phyloP scores from a whole-genome alignment of 1,140 invertebrate species.

The Lanistes nyassanus region DNA sequence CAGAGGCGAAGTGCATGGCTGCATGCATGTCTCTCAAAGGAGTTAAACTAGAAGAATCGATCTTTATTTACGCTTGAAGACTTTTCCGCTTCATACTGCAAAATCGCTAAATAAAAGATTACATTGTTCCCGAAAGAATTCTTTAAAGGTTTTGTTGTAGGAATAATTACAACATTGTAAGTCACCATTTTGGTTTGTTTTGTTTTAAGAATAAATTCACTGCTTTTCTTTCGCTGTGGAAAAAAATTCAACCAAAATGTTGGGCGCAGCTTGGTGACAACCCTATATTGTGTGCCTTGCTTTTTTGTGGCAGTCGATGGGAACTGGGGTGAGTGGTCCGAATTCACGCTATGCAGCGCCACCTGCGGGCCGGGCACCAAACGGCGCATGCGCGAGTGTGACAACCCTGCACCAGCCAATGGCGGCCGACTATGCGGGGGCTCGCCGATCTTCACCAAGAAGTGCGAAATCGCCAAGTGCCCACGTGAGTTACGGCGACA shows the following conservation, averaged over 20 bases:
- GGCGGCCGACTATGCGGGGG: constrained; percentile 78
- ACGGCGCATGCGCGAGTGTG: constrained; percentile 71
- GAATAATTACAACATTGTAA: no score
- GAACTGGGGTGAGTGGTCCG: constrained; percentile 52
- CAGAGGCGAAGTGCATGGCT: background rate
- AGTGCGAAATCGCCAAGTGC: constrained; percentile 46
- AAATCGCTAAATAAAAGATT: no score
- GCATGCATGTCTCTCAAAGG: no score
- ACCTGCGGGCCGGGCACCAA: constrained; percentile 52
- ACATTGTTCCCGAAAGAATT: background rate
- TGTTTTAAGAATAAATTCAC: no score
- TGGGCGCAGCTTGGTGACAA: background rate
- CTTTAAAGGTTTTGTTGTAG: background rate
- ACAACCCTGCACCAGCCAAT: constrained; percentile 73
- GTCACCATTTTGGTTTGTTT: no score
- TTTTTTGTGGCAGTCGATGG: constrained; percentile 46
- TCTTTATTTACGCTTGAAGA: background rate
- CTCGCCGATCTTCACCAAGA: constrained; percentile 23
- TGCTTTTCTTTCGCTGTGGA: background rate
- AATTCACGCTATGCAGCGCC: constrained; percentile 46
- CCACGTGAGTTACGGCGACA: constrained; percentile 37
- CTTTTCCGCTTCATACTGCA: no score
- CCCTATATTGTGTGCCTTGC: background rate
- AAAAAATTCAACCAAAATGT: background rate
- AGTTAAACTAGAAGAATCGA: background rate